Evolutionary conservation across 2,797 vertebrate species (phyloP).

Genomic region (Crocidura indochinensis): DNA sequence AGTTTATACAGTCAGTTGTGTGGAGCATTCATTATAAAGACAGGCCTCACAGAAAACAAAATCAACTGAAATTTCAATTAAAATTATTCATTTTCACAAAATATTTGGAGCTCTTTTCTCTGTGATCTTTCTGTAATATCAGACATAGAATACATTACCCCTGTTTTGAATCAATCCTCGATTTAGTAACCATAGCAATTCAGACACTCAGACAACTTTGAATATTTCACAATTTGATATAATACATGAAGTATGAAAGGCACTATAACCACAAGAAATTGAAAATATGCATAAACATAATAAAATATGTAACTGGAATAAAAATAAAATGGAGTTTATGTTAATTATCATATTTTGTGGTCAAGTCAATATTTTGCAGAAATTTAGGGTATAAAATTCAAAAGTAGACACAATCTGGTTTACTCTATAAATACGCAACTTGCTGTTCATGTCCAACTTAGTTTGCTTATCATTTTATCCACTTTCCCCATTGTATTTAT

Average conservation of each 20-base stretch:
- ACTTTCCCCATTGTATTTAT: background rate
- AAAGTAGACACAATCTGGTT: slow-evolving; percentile 15
- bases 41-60: background rate
- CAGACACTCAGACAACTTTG: slow-evolving; percentile 8
- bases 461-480: background rate
- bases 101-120: slow-evolving; percentile 26
- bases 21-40: slow-evolving; percentile 16
- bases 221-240: slow-evolving; percentile 20
- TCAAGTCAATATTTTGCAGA: slow-evolving; percentile 25
- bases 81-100: slow-evolving; percentile 21
- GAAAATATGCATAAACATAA: slow-evolving; percentile 25
- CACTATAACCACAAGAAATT: slow-evolving; percentile 10
- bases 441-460: background rate
- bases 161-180: slow-evolving; percentile 63
- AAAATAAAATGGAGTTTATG: background rate
- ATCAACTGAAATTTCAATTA: background rate
- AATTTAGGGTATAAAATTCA: slow-evolving; percentile 3
- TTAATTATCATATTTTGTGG: background rate
- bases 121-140: slow-evolving; percentile 43
- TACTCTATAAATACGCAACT: background rate
- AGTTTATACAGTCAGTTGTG: background rate
- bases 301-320: background rate
- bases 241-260: slow-evolving; percentile 45
- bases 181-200: slow-evolving; percentile 56
- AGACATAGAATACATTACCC: slow-evolving; percentile 31